Evolutionary conservation across 1,140 invertebrate genomes (phyloP), one percentile per base, ranked within the genome.

Genomic region (Coptotermes formosanus): DNA sequence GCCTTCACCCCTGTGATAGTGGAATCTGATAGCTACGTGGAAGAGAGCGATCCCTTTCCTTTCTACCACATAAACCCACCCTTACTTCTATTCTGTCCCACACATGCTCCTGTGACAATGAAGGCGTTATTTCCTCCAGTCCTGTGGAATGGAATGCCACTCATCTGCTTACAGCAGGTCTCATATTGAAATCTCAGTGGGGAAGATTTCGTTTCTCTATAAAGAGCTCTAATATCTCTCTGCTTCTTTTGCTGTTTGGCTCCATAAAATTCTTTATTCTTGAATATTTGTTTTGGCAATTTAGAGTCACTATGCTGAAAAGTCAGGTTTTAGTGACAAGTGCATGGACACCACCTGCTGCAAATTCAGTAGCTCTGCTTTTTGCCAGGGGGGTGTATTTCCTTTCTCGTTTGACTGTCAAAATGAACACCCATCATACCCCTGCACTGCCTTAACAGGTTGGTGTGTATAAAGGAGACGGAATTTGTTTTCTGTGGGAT

Each of bases 111-210:
- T 4, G 64, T 25, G 64, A 75, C 64, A 75, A 75, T 75, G n/a
- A n/a, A 30, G 64, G 14, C 64, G 64, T 14, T 75, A 75, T 75
- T 75, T 30, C n/a, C 64, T 75, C 7, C 64, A 30, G 64, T 0
- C 64, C 25, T 75, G 64, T 75, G 64, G 64, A 75, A 75, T 75
- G 64, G 64, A 75, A 75, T 75, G 25, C 64, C 14, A 9, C 64
- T 75, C 64, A 64, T 64, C 59, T 19, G 59, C 59, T 64, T 64
- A 64, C 59, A 23, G 19, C 59, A 75, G 25, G 64, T 75, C 64
- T 75, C 25, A 75, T 75, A 75, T 75, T 75, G 64, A 75, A 75
- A 75, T 75, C 64, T 75, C 64, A 11, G 25, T n/a, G 64, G n/a
- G n/a, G 64, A 75, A 30, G n/a, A 75, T 30, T 30, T 30, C 3